Base-by-base conservation (phyloP, 2,113 vertebrate genomes). In the Dicentrarchus labrax region DNA sequence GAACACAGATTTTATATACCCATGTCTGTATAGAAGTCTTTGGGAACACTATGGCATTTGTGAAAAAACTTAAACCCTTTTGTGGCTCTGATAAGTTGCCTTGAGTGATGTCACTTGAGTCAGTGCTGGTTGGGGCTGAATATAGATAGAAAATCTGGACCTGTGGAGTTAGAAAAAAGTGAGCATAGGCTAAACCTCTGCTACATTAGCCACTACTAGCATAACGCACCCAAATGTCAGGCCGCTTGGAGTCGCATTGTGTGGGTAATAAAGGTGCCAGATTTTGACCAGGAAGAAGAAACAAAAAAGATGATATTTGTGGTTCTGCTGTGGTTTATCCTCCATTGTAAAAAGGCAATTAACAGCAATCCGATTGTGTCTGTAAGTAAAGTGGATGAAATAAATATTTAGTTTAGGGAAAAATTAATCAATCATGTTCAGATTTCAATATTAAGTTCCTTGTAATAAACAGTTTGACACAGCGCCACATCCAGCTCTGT, bases 381-480 rank as follows among this genome's bases (percentile, higher is more conserved):
- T 73, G 36, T 22, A n/a, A 13, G 24, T 38, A 73, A 60, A 43
- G 12, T 8, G 2, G 8, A 48, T 17, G 15, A 17, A 67, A 16
- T 47, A 36, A 60, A 69, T 30, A 30, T 30, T 30, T 30, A 30
- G 30, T 30, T 30, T 30, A 3, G 30, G 30, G 30, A 30, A 30
- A 30, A 30, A 30, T 30, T 30, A 30, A 30, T 30, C 4, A 30
- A 30, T 30, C 30, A 30, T 30, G 30, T 30, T 30, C 6, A 70
- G 9, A 57, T 70, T 64, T 21, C 24, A 61, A 62, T 81, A 56
- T 62, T 6, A n/a, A 51, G 56, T 22, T 65, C 43, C 21, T 61
- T 50, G 19, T 47, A 53, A 59, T 53, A 41, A 71, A 74, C 19
- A 65, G 71, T 24, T 54, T 11, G 22, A 54, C 9, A 60, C 53